phyloP scores from a whole-genome alignment of 1,140 invertebrate genomes.

The Drosophila quadrilineata region DNA sequence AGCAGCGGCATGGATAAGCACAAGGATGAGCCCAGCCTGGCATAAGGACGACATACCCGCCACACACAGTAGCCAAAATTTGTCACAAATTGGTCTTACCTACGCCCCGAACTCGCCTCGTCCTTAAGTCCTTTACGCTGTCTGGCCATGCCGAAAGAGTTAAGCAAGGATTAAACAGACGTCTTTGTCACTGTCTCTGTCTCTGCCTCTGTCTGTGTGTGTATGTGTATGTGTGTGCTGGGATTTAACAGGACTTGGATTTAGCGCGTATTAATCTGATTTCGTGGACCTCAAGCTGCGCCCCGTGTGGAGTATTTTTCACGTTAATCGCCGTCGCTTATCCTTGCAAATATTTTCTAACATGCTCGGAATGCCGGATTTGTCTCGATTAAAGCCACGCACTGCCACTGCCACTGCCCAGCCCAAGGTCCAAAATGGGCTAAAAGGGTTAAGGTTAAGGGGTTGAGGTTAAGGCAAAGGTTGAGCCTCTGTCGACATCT shows the following conservation, averaged over 20 bases:
- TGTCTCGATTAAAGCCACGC: constrained; percentile 55
- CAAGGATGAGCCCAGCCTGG: too few species aligned
- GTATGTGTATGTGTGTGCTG: not conserved
- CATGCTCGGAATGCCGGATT: constrained; percentile 37
- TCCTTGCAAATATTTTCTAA: constrained; percentile 70
- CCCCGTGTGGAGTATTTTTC: constrained; percentile 20
- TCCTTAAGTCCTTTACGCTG: constrained; percentile 10
- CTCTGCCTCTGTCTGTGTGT: not conserved
- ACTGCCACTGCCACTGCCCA: constrained; percentile 4
- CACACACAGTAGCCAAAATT: constrained; percentile 50
- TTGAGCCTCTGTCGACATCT: constrained; percentile 44
- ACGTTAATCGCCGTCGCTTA: constrained; percentile 68
- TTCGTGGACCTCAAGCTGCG: constrained; percentile 56
- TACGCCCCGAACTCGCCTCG: constrained; percentile 32
- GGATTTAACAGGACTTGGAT: constrained; percentile 51
- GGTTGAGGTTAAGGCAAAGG: constrained; percentile 37
- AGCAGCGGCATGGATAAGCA: not conserved
- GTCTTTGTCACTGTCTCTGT: too few species aligned
- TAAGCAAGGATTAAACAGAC: constrained; percentile 70
- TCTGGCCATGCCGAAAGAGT: constrained; percentile 57
- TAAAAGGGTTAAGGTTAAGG: constrained; percentile 33
- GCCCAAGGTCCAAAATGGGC: constrained; percentile 22
- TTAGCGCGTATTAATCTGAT: constrained; percentile 75
- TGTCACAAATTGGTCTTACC: constrained; percentile 57
- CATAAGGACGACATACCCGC: too few species aligned